Conservation (phyloP, 2,888 invertebrate species). For the Chaitophorus viminalis region DNA sequence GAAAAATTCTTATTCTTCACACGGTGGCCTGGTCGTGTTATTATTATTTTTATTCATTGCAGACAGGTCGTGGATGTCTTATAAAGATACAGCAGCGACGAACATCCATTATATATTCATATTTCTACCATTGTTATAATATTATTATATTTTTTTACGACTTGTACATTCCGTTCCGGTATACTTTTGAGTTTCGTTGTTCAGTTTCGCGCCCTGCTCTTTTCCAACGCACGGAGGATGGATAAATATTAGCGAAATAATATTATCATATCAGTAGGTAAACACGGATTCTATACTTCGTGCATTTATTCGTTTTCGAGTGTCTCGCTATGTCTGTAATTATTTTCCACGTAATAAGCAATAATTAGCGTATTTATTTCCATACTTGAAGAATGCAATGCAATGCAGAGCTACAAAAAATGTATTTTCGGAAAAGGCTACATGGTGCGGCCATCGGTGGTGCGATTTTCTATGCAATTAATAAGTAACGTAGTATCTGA, state of each 20-base stretch:
- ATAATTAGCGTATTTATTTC: too few relatives aligned
- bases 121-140: slow-evolving; percentile 14
- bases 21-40: not conserved
- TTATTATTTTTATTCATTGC: slow-evolving; percentile 20
- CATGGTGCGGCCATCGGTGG: too few relatives aligned
- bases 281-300: not conserved
- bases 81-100: slow-evolving; percentile 1
- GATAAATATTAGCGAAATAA: too few relatives aligned
- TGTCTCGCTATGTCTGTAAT: not conserved
- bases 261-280: too few relatives aligned
- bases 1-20: too few relatives aligned
- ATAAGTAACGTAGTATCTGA: too few relatives aligned
- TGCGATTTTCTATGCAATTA: too few relatives aligned
- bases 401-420: too few relatives aligned
- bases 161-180: slow-evolving; percentile 50
- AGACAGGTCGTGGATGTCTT: slow-evolving; percentile 5
- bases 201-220: not conserved
- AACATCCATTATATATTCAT: slow-evolving; percentile 27
- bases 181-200: slow-evolving; percentile 44
- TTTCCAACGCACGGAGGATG: not conserved
- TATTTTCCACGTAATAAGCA: too few relatives aligned
- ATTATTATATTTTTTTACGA: slow-evolving; percentile 31
- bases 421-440: too few relatives aligned
- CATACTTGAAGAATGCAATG: too few relatives aligned
- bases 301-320: not conserved